Base-by-base conservation (phyloP, 2,113 vertebrate species). In the cattle (Bos taurus) region DNA sequence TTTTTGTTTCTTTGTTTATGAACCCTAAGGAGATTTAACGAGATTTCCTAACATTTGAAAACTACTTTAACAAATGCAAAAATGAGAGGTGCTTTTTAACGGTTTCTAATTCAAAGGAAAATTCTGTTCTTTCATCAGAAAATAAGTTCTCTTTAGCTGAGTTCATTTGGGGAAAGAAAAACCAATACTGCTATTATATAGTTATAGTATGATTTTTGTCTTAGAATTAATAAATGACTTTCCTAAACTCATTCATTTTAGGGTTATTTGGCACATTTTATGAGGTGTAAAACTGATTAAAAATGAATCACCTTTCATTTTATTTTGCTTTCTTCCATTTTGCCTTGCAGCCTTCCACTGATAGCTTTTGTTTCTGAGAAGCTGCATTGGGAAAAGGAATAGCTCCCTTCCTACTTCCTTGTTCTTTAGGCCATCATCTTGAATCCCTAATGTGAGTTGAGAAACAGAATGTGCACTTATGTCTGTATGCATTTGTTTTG, bases 51-150 rank as follows among this genome's bases (percentile, higher is more conserved):
- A 71, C 60, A 92, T 87, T 88, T 92, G 74, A 40, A 88, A 88
- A 43, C 74, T 71, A 36, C 36, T 87, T 95, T 92, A 92, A 88
- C 84, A 87, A 81, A 71, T 71, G 30, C 50, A 82, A 59, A 92
- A 82, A 15, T 26, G 17, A 36, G 40, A 67, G 43, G 19, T 71
- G 50, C 33, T 88, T 95, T 91, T 93, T 89, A 52, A 82, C 28
- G 83, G 67, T 87, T 89, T 28, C 43, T 77, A 43, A 83, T 62
- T 93, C 95, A 81, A 97, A 98, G 97, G 98, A 90, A 97, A 98
- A 98, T 96, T 98, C 67, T 95, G 77, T 97, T 98, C 95, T 98
- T 97, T 97, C 95, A 92, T 67, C 91, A 97, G 77, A 97, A 97
- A 95, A 46, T 46, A 88, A 94, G 46, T 88, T 88, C 74, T 71